phyloP scores from a whole-genome alignment of 37 sponge, comb jelly and placozoan genomes.

The Lycopodina hypogea region DNA sequence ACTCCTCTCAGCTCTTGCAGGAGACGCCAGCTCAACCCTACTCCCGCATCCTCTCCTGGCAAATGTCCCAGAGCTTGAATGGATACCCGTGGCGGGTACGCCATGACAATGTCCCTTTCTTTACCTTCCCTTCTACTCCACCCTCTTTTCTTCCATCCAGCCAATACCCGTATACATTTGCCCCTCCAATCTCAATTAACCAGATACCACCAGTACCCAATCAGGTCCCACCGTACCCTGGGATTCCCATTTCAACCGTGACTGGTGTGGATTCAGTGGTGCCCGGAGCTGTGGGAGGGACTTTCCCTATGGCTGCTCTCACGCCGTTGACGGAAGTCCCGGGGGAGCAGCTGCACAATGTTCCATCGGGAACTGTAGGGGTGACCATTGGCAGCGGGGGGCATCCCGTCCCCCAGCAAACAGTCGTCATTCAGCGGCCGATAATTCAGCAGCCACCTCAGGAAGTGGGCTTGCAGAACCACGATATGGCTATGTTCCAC shows the following conservation, averaged over 20 bases:
- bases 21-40: neutral
- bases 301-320: conserved; percentile 9
- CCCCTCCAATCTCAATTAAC: conserved; percentile 57
- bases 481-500: conserved; percentile 1
- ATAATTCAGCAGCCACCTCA: conserved; percentile 2
- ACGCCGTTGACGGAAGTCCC: neutral
- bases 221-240: conserved; percentile 31
- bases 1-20: conserved; percentile 1
- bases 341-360: conserved; percentile 3
- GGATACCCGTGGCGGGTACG: conserved; percentile 58
- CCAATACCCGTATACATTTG: conserved; percentile 76
- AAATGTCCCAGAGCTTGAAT: conserved; percentile 57
- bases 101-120: conserved; percentile 57
- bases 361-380: conserved; percentile 15
- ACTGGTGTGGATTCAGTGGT: conserved; percentile 10
- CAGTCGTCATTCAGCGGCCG: conserved; percentile 27
- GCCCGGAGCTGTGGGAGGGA: neutral
- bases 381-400: conserved; percentile 4
- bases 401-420: neutral
- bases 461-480: neutral
- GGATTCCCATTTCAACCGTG: conserved; percentile 37
- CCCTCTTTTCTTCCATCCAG: conserved; percentile 64
- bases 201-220: conserved; percentile 25
- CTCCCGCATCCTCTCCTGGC: conserved; percentile 58
- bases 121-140: conserved; percentile 74